A percentile compares a stretch with the other conserved stretches of the same genome.
Conservation (phyloP, 2,113 vertebrate species). For the Lepisosteus oculatus region DNA sequence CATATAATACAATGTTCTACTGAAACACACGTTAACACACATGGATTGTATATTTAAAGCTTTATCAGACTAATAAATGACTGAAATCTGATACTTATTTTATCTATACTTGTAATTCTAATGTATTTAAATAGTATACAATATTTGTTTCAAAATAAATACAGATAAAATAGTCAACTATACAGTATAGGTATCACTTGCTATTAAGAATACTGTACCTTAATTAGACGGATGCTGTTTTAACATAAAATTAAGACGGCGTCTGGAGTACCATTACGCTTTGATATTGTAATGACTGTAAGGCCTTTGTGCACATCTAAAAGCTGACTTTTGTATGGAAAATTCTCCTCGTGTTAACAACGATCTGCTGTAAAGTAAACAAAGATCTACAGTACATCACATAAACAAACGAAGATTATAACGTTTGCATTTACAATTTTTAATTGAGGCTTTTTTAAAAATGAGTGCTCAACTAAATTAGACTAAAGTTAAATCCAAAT, state of each 20-base stretch:
- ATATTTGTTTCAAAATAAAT: too few species aligned
- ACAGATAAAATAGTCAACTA: too few species aligned
- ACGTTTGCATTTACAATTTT: background rate
- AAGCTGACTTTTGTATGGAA: slow-evolving; percentile 6
- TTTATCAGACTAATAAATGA: too few species aligned
- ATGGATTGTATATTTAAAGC: too few species aligned
- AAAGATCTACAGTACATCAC: background rate
- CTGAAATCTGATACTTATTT: too few species aligned
- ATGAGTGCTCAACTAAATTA: background rate
- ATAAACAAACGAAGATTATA: slow-evolving; percentile 3
- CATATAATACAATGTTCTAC: too few species aligned
- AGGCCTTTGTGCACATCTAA: background rate
- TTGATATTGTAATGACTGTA: slow-evolving; percentile 1
- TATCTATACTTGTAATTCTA: too few species aligned
- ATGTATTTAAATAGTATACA: too few species aligned
- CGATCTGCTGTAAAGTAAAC: background rate
- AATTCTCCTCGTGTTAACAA: slow-evolving; percentile 4
- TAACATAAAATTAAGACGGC: background rate
- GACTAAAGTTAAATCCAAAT: too few species aligned
- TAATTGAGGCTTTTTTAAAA: background rate
- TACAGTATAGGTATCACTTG: too few species aligned
- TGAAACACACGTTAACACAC: too few species aligned
- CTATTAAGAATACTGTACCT: background rate
- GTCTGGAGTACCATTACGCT: background rate
- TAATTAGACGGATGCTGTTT: background rate